Conservation (phyloP, 2,797 vertebrate species). For the Micromesistius poutassou region DNA sequence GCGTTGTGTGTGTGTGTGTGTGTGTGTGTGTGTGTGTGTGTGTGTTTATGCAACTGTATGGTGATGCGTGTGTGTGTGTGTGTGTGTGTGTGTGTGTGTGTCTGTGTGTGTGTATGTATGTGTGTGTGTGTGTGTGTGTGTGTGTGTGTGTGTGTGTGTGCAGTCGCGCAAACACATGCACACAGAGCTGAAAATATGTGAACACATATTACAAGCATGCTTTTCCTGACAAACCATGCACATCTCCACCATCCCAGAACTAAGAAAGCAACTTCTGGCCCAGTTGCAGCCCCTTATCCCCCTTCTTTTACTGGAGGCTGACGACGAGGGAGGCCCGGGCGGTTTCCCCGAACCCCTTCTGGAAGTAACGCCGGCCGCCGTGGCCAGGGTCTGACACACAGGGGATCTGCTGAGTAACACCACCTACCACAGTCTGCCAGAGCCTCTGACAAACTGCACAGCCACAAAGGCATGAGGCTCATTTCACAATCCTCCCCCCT, state of each 20-base stretch:
- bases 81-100: slow-evolving; percentile 22
- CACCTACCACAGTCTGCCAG: slow-evolving; percentile 54
- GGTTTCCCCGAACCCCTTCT: slow-evolving; percentile 70
- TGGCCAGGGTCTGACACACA: slow-evolving; percentile 54
- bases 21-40: background rate
- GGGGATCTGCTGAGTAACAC: slow-evolving; percentile 68
- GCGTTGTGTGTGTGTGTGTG: slow-evolving; percentile 7
- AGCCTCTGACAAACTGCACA: slow-evolving; percentile 46
- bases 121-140: background rate
- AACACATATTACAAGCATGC: slow-evolving; percentile 69
- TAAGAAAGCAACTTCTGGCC: slow-evolving; percentile 8
- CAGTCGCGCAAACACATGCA: no score
- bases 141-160: slow-evolving; percentile 14
- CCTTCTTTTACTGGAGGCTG: slow-evolving; percentile 56
- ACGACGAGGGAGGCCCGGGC: slow-evolving; percentile 42
- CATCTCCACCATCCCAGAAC: slow-evolving; percentile 38
- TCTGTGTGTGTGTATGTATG: slow-evolving; percentile 42
- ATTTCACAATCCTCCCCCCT: slow-evolving; percentile 34
- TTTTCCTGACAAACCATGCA: slow-evolving; percentile 48
- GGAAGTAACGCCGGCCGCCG: slow-evolving; percentile 38
- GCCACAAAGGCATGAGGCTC: slow-evolving; percentile 53
- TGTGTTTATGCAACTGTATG: no score
- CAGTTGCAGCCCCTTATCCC: slow-evolving; percentile 28
- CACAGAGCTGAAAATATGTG: slow-evolving; percentile 54
- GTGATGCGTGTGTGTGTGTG: no score